Percentiles rank a stretch among this genome's conserved stretches.
These are phyloP conservation scores for Menidia beryllina DNA, from an alignment of 2,113 vertebrate genomes.

Conservation along the genomic window DNA sequence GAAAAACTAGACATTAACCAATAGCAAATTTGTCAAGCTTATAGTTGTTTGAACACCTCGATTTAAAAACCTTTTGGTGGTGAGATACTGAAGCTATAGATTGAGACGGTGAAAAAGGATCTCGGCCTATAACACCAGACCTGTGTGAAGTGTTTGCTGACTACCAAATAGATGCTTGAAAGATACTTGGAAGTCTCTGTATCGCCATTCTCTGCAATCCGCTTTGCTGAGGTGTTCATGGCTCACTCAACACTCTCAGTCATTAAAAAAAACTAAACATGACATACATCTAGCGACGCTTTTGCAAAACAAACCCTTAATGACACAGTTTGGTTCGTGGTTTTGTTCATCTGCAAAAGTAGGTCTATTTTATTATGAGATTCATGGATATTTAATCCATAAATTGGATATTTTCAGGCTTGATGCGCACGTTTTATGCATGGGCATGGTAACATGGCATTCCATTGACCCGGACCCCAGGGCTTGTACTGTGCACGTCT, in stretches of 20 bases:
- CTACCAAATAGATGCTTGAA: conserved; percentile 46
- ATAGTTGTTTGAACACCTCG: conserved; percentile 50
- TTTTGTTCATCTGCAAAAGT: too few species aligned
- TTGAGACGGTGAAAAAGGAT: conserved; percentile 29
- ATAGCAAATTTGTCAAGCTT: conserved; percentile 38
- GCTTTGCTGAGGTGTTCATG: conserved; percentile 28
- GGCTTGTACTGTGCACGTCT: neutral
- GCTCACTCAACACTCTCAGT: too few species aligned
- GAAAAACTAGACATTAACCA: conserved; percentile 34
- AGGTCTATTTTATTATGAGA: too few species aligned
- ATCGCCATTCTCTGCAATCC: conserved; percentile 17
- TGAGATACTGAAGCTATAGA: conserved; percentile 28
- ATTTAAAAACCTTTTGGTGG: conserved; percentile 37
- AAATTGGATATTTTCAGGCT: too few species aligned
- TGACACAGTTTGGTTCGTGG: too few species aligned
- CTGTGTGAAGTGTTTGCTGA: conserved; percentile 40
- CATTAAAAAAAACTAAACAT: too few species aligned
- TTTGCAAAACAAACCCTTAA: too few species aligned
- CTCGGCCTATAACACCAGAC: conserved; percentile 14
- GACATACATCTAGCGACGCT: too few species aligned
- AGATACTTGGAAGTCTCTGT: conserved; percentile 45
- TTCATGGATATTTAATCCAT: too few species aligned
- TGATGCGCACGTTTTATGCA: too few species aligned
- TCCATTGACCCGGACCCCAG: neutral
- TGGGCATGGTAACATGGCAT: conserved; percentile 11